Conservation (phyloP, 2,113 vertebrate genomes). For the Petrocephalus zakoni region DNA sequence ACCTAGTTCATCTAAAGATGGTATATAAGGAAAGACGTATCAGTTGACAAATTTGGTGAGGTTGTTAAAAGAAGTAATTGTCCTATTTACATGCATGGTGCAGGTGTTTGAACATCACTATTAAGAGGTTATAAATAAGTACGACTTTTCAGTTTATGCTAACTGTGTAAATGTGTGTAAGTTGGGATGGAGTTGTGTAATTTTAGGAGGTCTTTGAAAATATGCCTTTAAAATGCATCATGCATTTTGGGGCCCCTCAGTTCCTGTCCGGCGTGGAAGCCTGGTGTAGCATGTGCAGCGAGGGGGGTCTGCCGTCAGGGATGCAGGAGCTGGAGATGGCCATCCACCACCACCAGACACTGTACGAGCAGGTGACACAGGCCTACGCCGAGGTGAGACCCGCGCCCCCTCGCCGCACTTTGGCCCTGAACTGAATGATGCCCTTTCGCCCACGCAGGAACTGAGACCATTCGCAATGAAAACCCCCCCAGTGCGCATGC, state of each 20-base stretch:
- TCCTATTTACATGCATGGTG: neutral
- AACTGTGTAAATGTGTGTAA: neutral
- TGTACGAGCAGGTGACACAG: conserved; percentile 96
- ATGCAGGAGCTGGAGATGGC: conserved; percentile 94
- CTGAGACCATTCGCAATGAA: neutral
- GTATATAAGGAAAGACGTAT: neutral
- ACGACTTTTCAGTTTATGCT: neutral
- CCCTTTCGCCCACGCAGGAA: neutral
- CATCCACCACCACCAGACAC: conserved; percentile 92
- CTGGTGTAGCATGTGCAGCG: conserved; percentile 96
- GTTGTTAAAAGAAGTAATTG: neutral
- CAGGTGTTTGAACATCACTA: neutral
- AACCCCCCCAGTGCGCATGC: neutral
- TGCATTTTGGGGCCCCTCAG: conserved; percentile 51
- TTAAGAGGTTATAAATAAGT: neutral
- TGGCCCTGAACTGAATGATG: neutral
- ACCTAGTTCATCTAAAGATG: neutral
- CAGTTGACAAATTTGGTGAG: neutral
- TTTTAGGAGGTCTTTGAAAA: neutral
- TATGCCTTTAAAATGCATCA: neutral
- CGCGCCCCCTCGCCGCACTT: neutral
- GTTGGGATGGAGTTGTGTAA: neutral
- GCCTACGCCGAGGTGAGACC: conserved; percentile 88
- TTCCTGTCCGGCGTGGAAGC: conserved; percentile 92
- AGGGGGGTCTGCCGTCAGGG: conserved; percentile 86